These are phyloP conservation scores for Pelodiscus sinensis DNA, from an alignment of 2,113 vertebrate genomes.

Conservation along the genomic window DNA sequence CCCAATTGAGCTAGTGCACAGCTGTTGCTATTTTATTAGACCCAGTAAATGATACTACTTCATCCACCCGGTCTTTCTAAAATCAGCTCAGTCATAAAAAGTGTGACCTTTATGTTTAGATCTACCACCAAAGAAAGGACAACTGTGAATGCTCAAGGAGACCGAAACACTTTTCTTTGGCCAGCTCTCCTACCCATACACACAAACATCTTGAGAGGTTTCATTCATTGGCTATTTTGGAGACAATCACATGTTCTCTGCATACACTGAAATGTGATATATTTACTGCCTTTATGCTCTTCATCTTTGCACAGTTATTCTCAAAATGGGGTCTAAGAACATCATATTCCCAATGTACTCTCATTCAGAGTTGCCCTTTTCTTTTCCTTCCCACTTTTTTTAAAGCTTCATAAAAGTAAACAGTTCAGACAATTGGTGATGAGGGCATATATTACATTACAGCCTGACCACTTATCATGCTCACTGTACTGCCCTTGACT, in stretches of 20 bases:
- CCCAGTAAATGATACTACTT: background rate
- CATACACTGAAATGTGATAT: background rate
- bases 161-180: constrained; percentile 5
- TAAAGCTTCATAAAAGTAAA: background rate
- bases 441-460: background rate
- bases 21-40: constrained; percentile 7
- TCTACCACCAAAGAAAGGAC: constrained; percentile 25
- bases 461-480: background rate
- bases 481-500: background rate
- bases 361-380: background rate
- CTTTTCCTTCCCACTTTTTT: background rate
- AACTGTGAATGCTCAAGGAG: background rate
- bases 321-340: background rate
- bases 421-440: background rate
- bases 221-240: background rate
- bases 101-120: background rate
- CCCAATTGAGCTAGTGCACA: constrained; percentile 5
- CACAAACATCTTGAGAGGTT: background rate
- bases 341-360: background rate
- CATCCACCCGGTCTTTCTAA: background rate
- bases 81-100: constrained; percentile 13
- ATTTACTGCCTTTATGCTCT: background rate
- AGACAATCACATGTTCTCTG: background rate
- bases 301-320: background rate
- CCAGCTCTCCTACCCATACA: background rate